Base-by-base conservation (phyloP, 2,888 invertebrate species). In the Mechanitis messenoides region DNA sequence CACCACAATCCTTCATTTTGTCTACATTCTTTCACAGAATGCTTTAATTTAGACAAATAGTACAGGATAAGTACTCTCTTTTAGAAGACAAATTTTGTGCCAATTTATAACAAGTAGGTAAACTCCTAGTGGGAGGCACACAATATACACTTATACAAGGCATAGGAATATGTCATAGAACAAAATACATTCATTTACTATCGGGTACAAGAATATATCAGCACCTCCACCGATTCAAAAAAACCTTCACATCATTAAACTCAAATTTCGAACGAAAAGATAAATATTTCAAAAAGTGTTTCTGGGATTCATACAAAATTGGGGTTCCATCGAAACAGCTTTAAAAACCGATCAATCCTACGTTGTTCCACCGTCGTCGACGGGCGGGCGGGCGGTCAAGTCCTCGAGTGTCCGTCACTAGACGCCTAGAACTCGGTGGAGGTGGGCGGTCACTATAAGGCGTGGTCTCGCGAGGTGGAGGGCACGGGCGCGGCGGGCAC, bases 391-490 rank as follows among this genome's bases (percentile, higher is more conserved):
- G 7, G 2, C 7, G 5, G 7, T 20, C 20, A 38, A 38, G 38
- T 7, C 38, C 7, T 38, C 38, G 38, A 38, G 38, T 7, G 38
- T 38, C 38, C 38, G 38, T 38, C 38, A 38, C 38, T 38, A 38
- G 38, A 38, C 58, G 63, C 60, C 67, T 60, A 72, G 72, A 74
- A 76, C 74, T 78, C 76, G 69, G 77, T 74, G 73, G 73, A 69
- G 67, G 61, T 42, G 61, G 73, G 73, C 54, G 59, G 64, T 77
- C 85, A 85, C 87, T 87, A 87, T 87, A 87, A 87, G 69, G 80
- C 78, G 70, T 74, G 72, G 75, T 79, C 80, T 66, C 74, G 78
- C 61, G 75, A 70, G 58, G 79, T 67, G 69, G 75, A 69, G 61
- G 78, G 71, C 67, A 62, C 67, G 56, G 57, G 64, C 59, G 67